These are phyloP conservation scores for Lasioglossum villosulum DNA, from an alignment of 2,888 invertebrate species.

Conservation along the genomic window DNA sequence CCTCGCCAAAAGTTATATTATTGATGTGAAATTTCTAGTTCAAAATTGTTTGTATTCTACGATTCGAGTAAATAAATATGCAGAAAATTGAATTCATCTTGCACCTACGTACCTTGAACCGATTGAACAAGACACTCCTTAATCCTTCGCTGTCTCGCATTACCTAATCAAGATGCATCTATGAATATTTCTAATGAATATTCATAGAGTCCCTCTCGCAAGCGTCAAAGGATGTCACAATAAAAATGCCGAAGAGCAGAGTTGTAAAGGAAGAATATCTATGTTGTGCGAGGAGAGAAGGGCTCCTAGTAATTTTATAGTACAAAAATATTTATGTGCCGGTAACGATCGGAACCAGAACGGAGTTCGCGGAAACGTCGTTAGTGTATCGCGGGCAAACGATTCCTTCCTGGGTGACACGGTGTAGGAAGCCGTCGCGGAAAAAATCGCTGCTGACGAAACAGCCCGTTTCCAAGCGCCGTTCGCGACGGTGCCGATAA, in stretches of 20 bases:
- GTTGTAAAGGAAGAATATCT: not conserved
- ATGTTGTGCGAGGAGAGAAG: not conserved
- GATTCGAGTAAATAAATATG: not conserved
- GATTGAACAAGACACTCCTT: not conserved
- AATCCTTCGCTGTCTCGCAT: not conserved
- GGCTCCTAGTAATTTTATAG: not conserved
- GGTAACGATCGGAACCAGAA: constrained; percentile 10
- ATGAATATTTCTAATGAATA: not conserved
- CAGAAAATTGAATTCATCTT: not conserved
- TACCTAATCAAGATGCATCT: not conserved
- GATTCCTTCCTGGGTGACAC: constrained; percentile 55
- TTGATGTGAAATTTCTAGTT: not conserved
- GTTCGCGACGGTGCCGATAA: constrained; percentile 71
- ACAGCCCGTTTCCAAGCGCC: constrained; percentile 70
- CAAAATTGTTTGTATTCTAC: not conserved
- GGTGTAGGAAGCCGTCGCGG: constrained; percentile 27
- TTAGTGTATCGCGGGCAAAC: constrained; percentile 55
- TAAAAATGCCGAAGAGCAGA: not conserved
- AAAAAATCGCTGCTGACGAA: constrained; percentile 65
- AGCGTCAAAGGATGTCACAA: not conserved
- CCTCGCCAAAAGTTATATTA: too few species aligned
- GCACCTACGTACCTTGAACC: not conserved
- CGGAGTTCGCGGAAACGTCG: constrained; percentile 57
- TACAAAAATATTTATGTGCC: constrained; percentile 27
- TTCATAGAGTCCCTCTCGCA: not conserved